phyloP scores from a whole-genome alignment of 2,888 invertebrate genomes.

The Cecidostiba fungosa region DNA sequence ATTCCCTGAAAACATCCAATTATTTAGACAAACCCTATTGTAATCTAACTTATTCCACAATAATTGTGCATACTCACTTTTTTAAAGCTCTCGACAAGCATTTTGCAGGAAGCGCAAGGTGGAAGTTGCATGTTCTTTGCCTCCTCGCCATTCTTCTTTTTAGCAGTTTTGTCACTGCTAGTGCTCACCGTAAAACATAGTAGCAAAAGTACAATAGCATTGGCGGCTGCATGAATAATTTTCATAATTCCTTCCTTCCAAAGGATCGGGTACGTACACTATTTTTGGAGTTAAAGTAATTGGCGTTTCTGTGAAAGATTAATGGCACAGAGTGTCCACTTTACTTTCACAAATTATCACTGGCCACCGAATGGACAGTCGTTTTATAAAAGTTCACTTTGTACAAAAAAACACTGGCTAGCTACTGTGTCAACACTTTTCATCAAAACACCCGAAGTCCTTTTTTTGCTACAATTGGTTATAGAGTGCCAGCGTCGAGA shows the following conservation, averaged over 20 bases:
- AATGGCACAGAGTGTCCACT: conserved; percentile 43
- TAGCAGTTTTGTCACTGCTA: conserved; percentile 27
- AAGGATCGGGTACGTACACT: not conserved
- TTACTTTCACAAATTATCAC: conserved; percentile 25
- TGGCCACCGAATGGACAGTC: not conserved
- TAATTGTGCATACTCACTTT: conserved; percentile 77
- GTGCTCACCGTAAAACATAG: conserved; percentile 38
- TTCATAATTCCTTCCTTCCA: conserved; percentile 47
- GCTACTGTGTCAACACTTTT: not conserved
- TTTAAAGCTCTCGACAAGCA: conserved; percentile 88
- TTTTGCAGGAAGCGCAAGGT: conserved; percentile 90
- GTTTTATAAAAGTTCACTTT: not conserved
- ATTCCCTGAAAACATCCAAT: conserved; percentile 84
- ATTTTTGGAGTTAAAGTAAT: not conserved
- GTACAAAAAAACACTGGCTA: not conserved
- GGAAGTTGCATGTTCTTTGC: conserved; percentile 82
- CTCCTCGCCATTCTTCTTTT: conserved; percentile 71
- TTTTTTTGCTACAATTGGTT: not conserved
- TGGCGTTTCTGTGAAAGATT: conserved; percentile 2
- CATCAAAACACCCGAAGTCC: not conserved
- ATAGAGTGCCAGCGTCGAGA: too few relatives aligned
- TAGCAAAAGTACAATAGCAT: conserved; percentile 42
- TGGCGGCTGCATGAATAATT: conserved; percentile 27
- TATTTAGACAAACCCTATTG: not conserved
- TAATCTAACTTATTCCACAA: not conserved